phyloP scores from a whole-genome alignment of 1,140 invertebrate genomes.

The Probaryconus sp. region DNA sequence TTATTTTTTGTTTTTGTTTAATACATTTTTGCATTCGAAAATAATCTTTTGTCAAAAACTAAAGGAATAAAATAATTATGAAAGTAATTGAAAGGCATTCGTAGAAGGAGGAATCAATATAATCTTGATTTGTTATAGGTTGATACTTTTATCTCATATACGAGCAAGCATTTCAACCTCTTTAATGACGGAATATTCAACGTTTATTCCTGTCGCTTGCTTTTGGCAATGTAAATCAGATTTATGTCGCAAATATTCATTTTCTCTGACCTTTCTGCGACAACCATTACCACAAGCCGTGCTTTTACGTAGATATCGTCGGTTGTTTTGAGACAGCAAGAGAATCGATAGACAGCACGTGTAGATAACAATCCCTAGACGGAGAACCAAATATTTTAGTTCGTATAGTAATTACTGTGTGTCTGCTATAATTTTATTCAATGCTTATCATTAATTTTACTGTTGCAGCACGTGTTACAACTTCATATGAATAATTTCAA shows the following conservation, averaged over 20 bases:
- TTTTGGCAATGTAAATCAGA: slow-evolving; percentile 12
- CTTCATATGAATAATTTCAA: slow-evolving; percentile 11
- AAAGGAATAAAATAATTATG: too few relatives aligned
- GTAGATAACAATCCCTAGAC: slow-evolving; percentile 75
- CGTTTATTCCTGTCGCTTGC: background rate
- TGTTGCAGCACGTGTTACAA: slow-evolving; percentile 33
- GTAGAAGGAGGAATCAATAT: too few relatives aligned
- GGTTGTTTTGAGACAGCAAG: slow-evolving; percentile 68
- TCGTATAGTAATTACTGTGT: slow-evolving; percentile 41
- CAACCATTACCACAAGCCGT: slow-evolving; percentile 44
- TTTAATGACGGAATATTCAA: background rate
- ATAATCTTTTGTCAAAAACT: too few relatives aligned
- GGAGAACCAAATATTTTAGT: slow-evolving; percentile 39
- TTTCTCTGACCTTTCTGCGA: slow-evolving; percentile 30
- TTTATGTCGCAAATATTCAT: slow-evolving; percentile 23
- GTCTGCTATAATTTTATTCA: slow-evolving; percentile 44
- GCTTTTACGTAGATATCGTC: slow-evolving; percentile 64
- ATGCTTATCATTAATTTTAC: slow-evolving; percentile 37
- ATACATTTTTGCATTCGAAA: too few relatives aligned
- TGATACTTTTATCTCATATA: background rate
- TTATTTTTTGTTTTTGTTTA: too few relatives aligned
- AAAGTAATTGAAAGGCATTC: too few relatives aligned
- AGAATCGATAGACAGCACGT: slow-evolving; percentile 78
- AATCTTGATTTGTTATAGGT: too few relatives aligned
- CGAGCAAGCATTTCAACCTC: background rate